These are phyloP conservation scores for Halichoeres trimaculatus DNA, from an alignment of 2,113 vertebrate genomes.

Conservation along the genomic window DNA sequence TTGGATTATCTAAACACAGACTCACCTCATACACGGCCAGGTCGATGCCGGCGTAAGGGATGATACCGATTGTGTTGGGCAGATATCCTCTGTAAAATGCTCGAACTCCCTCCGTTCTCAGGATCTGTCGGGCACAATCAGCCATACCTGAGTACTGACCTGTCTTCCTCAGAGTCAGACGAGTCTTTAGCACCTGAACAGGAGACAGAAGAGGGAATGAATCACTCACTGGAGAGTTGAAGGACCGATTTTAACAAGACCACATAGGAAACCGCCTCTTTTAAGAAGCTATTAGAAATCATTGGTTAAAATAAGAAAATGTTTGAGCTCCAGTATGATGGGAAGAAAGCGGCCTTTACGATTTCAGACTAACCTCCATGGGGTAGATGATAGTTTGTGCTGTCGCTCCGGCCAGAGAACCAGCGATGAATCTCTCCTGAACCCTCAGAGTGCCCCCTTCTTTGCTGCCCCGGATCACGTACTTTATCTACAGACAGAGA, in stretches of 20 bases:
- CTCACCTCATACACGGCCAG: constrained; percentile 78
- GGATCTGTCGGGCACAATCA: constrained; percentile 74
- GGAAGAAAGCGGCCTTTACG: no score
- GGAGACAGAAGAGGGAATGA: not conserved
- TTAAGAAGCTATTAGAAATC: no score
- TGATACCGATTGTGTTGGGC: constrained; percentile 80
- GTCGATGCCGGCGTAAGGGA: constrained; percentile 80
- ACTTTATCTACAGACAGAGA: constrained; percentile 86
- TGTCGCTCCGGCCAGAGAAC: constrained; percentile 92
- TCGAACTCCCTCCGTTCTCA: constrained; percentile 67
- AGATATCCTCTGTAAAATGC: constrained; percentile 78
- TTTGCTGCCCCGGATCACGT: constrained; percentile 83
- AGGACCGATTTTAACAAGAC: no score
- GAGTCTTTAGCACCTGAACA: constrained; percentile 76
- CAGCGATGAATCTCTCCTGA: constrained; percentile 91
- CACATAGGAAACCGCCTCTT: no score
- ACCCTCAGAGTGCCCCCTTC: constrained; percentile 88
- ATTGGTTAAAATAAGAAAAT: no score
- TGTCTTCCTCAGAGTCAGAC: constrained; percentile 73
- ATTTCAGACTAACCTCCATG: constrained; percentile 85
- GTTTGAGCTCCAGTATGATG: no score
- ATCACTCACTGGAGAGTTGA: not conserved
- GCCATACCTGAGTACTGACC: constrained; percentile 77
- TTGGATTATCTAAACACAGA: no score
- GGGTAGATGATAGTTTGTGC: constrained; percentile 97